Conservation (phyloP, 2,113 vertebrate species). For the Bambusicola thoracicus region DNA sequence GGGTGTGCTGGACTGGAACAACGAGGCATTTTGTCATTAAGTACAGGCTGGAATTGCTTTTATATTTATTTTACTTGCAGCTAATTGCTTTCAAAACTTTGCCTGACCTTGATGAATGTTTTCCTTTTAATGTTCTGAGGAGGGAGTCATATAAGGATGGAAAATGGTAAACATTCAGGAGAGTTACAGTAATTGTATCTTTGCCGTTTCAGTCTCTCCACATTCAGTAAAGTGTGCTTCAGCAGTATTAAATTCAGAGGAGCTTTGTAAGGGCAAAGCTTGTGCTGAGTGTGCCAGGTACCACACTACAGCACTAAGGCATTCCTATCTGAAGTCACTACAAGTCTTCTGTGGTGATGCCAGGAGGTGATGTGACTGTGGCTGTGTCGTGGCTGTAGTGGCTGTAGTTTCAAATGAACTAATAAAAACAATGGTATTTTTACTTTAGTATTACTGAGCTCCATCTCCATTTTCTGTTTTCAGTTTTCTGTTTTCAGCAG, state of each 20-base stretch:
- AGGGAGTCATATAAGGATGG: constrained; percentile 27
- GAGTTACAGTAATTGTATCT: constrained; percentile 39
- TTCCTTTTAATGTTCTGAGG: constrained; percentile 44
- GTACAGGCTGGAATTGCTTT: constrained; percentile 29
- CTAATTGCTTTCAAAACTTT: constrained; percentile 55
- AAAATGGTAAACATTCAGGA: constrained; percentile 19
- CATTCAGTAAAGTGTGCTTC: not conserved
- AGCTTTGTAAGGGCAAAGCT: not conserved
- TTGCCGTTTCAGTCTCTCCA: not conserved
- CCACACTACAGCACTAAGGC: not conserved
- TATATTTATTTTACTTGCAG: constrained; percentile 57
- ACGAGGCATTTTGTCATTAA: constrained; percentile 27
- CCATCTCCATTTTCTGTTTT: no score
- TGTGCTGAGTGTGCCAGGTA: not conserved
- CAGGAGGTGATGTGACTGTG: not conserved
- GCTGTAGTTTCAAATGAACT: no score
- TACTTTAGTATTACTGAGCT: no score
- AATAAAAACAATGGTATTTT: no score
- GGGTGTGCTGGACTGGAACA: constrained; percentile 34
- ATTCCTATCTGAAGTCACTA: not conserved
- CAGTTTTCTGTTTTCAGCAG: no score
- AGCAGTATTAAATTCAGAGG: not conserved
- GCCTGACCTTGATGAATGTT: constrained; percentile 47
- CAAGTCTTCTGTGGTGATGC: not conserved
- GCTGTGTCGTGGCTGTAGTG: not conserved